These are phyloP conservation scores for Phymastichus coffea DNA, from an alignment of 1,140 invertebrate species.

Conservation along the genomic window DNA sequence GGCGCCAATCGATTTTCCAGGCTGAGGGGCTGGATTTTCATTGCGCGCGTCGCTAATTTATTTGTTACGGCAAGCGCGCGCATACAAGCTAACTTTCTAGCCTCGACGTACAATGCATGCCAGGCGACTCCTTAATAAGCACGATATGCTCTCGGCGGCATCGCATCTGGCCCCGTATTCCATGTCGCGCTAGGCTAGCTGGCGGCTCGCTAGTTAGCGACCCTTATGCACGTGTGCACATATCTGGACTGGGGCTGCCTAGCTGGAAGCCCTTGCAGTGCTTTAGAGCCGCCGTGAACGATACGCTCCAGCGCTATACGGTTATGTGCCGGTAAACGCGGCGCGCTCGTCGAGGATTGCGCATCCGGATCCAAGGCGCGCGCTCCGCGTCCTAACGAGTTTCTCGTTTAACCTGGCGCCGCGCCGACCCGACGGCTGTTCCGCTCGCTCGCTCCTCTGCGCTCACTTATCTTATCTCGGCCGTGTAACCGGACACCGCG, in stretches of 20 bases:
- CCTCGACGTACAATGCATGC: too few species aligned
- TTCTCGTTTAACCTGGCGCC: constrained; percentile 8
- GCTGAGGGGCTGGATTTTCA: too few species aligned
- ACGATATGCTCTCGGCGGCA: too few species aligned
- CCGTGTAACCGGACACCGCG: neutral
- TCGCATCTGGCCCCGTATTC: neutral
- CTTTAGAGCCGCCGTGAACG: neutral
- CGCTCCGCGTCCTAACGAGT: constrained; percentile 6
- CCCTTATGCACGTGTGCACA: constrained; percentile 31
- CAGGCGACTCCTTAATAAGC: too few species aligned
- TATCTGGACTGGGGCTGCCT: too few species aligned
- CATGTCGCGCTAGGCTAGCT: too few species aligned
- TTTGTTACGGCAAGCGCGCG: too few species aligned
- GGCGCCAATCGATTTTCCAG: too few species aligned
- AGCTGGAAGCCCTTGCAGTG: constrained; percentile 23
- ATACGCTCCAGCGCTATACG: constrained; percentile 26
- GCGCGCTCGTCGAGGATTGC: neutral
- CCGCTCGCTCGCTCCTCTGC: neutral
- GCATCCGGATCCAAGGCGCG: neutral
- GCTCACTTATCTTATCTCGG: constrained; percentile 13
- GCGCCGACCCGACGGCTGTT: neutral
- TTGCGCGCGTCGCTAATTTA: too few species aligned
- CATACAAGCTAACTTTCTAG: too few species aligned
- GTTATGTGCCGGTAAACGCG: constrained; percentile 36
- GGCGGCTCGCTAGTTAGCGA: constrained; percentile 19